Percentiles rank a stretch among this genome's conserved stretches.
These are phyloP conservation scores for Taxidea taxus DNA, from an alignment of 2,113 vertebrate species.

Conservation along the genomic window DNA sequence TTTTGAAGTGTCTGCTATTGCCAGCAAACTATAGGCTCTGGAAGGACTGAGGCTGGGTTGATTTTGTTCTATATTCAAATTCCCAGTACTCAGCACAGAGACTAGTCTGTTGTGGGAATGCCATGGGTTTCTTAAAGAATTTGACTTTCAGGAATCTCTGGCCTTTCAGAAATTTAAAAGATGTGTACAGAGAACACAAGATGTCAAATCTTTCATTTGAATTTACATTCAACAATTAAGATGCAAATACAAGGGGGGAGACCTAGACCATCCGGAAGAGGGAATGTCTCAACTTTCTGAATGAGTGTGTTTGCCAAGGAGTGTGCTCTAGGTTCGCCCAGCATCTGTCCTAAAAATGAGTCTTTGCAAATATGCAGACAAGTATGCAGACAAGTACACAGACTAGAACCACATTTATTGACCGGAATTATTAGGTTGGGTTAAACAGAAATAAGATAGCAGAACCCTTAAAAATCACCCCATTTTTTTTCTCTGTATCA, in stretches of 20 bases:
- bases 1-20: neutral
- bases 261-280: neutral
- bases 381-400: neutral
- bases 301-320: too few relatives aligned
- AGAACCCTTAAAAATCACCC: neutral
- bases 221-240: neutral
- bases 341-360: neutral
- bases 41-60: neutral
- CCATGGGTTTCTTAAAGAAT: neutral
- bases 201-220: neutral
- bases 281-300: neutral
- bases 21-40: neutral
- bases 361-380: neutral
- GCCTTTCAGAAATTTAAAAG: neutral
- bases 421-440: neutral
- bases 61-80: neutral
- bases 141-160: neutral
- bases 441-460: constrained; percentile 23
- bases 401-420: neutral
- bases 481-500: neutral
- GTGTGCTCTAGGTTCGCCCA: neutral
- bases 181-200: neutral
- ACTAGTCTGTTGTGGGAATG: neutral
- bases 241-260: neutral
- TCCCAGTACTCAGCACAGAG: neutral